These are phyloP conservation scores for Linepithema humile DNA, from an alignment of 1,140 invertebrate genomes.

Conservation along the genomic window DNA sequence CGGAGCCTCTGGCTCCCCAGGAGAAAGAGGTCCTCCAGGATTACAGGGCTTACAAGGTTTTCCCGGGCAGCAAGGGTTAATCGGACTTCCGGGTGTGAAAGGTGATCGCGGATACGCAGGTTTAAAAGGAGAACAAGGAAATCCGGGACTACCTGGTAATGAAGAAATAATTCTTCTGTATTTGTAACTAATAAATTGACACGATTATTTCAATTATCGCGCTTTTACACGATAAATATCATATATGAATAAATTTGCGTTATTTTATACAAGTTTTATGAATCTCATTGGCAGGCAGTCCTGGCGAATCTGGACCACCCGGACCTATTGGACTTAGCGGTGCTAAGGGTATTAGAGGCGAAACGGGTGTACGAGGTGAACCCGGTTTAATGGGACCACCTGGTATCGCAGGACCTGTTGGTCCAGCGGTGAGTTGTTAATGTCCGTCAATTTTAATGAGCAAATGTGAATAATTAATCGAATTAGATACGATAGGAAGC, in stretches of 20 bases:
- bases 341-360: constrained; percentile 90
- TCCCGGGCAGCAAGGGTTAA: constrained; percentile 87
- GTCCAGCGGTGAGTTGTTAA: constrained; percentile 60
- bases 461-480: not conserved
- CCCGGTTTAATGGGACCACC: constrained; percentile 86
- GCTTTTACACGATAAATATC: too few species aligned
- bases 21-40: constrained; percentile 87
- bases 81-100: constrained; percentile 89
- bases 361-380: constrained; percentile 90
- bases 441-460: not conserved
- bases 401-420: constrained; percentile 69
- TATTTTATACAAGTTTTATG: not conserved
- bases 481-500: too few species aligned
- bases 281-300: constrained; percentile 78
- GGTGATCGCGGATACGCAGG: constrained; percentile 90
- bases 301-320: constrained; percentile 87
- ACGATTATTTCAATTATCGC: not conserved
- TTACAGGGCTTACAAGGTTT: constrained; percentile 87
- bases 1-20: constrained; percentile 89
- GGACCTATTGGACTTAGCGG: constrained; percentile 88
- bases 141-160: constrained; percentile 86
- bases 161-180: not conserved
- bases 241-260: not conserved
- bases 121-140: constrained; percentile 90
- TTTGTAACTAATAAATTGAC: constrained; percentile 6